phyloP scores from a whole-genome alignment of 2,888 invertebrate species.

The Cheilosia urbana region DNA sequence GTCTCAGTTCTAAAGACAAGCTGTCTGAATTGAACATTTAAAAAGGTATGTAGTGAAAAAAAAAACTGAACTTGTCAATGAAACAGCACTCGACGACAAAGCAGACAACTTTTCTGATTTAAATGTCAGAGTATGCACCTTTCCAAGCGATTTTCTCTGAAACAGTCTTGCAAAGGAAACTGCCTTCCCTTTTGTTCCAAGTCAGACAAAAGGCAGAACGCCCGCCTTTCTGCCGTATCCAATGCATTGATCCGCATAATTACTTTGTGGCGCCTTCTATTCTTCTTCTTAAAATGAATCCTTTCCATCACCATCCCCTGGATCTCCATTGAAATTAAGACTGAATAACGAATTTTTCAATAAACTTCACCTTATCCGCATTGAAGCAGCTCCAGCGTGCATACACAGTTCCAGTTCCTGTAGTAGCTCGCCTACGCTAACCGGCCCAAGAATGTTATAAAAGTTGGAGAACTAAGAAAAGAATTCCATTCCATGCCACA shows the following conservation, averaged over 20 bases:
- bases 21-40: no score
- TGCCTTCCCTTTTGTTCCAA: neutral
- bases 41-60: no score
- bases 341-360: conserved; percentile 55
- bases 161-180: neutral
- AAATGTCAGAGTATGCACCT: no score
- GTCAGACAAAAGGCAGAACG: neutral
- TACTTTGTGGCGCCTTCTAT: conserved; percentile 55
- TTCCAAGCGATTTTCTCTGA: no score
- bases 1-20: no score
- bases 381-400: neutral
- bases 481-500: conserved; percentile 73
- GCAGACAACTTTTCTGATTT: no score
- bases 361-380: conserved; percentile 50
- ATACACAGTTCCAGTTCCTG: conserved; percentile 45
- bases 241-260: conserved; percentile 40
- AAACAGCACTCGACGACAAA: no score
- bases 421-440: conserved; percentile 10
- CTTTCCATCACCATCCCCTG: conserved; percentile 2
- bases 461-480: conserved; percentile 60
- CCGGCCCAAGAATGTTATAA: conserved; percentile 60
- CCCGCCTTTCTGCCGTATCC: neutral
- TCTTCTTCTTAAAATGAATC: conserved; percentile 32
- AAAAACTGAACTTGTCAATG: no score
- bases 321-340: conserved; percentile 44